Evolutionary conservation across 2,797 vertebrate species (phyloP).

Genomic region (Gila robusta): DNA sequence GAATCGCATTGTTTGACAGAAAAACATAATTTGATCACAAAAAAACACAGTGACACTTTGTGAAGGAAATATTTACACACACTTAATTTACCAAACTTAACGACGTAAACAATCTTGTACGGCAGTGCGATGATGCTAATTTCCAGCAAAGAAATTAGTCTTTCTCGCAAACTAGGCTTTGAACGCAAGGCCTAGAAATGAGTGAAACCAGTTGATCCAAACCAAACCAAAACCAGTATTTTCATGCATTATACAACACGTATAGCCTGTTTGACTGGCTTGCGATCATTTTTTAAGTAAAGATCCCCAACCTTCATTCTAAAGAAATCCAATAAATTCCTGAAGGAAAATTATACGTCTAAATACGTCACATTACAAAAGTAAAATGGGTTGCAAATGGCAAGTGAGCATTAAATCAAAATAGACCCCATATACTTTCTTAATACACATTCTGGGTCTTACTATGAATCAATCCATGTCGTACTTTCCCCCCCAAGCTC

Average conservation of each 20-base stretch:
- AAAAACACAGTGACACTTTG: slow-evolving; percentile 6
- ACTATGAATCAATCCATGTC: background rate
- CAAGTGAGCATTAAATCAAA: background rate
- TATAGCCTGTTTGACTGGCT: background rate
- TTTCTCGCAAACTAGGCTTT: background rate
- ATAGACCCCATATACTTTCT: background rate
- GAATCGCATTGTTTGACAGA: background rate
- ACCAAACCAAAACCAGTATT: background rate
- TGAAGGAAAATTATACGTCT: background rate
- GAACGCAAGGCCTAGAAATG: background rate
- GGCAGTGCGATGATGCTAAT: background rate
- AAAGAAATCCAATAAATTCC: background rate
- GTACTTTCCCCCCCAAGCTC: background rate
- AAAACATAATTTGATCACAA: background rate
- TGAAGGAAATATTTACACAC: background rate
- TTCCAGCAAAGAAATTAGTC: background rate
- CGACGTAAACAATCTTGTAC: background rate
- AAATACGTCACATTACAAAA: background rate
- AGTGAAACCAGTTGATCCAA: background rate
- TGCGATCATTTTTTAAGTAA: background rate
- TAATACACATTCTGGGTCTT: background rate
- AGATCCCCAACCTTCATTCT: background rate
- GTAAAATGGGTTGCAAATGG: background rate
- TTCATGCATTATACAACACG: background rate
- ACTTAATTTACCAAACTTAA: background rate